Percentiles rank a stretch among this genome's conserved stretches.
These are phyloP conservation scores for Cheilosia scutellata DNA, from an alignment of 2,888 invertebrate species.

Conservation along the genomic window DNA sequence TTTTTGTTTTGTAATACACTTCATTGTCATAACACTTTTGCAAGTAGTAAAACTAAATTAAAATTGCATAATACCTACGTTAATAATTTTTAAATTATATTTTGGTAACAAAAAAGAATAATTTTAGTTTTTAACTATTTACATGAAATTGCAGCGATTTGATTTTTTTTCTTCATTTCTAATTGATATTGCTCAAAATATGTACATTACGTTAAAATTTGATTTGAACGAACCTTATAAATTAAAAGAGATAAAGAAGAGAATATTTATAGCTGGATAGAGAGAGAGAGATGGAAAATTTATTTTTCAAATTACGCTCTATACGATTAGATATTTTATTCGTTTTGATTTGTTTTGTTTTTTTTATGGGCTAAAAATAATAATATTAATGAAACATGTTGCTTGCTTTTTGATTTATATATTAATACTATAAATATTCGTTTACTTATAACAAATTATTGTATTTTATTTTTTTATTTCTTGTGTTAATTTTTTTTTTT, in stretches of 20 bases:
- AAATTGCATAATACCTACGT: conserved; percentile 1
- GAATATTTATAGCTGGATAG: conserved; percentile 7
- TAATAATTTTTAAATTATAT: conserved; percentile 13
- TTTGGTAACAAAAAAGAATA: conserved; percentile 41
- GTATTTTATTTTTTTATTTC: conserved; percentile 24
- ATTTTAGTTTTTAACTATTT: conserved; percentile 51
- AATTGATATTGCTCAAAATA: conserved; percentile 59
- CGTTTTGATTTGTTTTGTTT: conserved; percentile 33
- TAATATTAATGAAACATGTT: conserved; percentile 8
- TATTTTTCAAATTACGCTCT: conserved; percentile 5
- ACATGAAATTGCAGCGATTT: conserved; percentile 36
- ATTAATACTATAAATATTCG: conserved; percentile 54
- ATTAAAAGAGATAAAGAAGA: conserved; percentile 25
- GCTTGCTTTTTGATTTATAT: conserved; percentile 11
- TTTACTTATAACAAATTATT: conserved; percentile 63
- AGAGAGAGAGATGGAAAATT: conserved; percentile 19
- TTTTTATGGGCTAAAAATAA: conserved; percentile 7
- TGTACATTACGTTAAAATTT: conserved; percentile 61
- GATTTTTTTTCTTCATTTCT: conserved; percentile 1
- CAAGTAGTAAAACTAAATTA: background rate
- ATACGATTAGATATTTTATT: conserved; percentile 32
- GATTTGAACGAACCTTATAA: conserved; percentile 57
- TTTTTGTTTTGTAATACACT: conserved; percentile 23
- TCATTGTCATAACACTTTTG: conserved; percentile 41
- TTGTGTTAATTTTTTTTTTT: conserved; percentile 15